Evolutionary conservation across 2,888 invertebrate species (phyloP), one percentile per base, ranked within the genome.

Genomic region (Pelosia muscerda): DNA sequence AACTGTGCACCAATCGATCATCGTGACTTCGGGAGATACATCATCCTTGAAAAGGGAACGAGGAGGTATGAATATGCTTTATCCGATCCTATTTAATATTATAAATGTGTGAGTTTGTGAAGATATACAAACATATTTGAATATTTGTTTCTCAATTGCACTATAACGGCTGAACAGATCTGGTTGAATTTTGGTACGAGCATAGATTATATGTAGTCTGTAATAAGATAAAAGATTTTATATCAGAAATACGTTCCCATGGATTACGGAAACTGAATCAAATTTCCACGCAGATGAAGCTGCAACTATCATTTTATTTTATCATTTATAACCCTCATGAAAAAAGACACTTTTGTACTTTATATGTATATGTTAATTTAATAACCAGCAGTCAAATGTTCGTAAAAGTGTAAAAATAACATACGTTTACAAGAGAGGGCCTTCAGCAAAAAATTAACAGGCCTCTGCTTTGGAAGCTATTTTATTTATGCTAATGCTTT

Each of bases 1-100:
- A 97, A 96, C 95, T 96, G 96, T 96, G 96, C 94, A 90, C 80
- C 83, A 79, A 89, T 92, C 82, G 19, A 38, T 69, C 84, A 72
- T 60, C 81, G 23, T 4, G 10, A 26, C 59, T 49, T 54, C 28
- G 9, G 68, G 72, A 70, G 61, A 49, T 60, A 34, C 62, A 87
- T 86, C 88, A 84, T 82, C 81, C 85, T 26, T 85, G 82, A 81
- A 86, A 72, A 74, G 68, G 23, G 68, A 76, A 28, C 76, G 69
- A 75, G 28, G 62, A 58, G 65, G 55, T 65, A 63, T 65, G 28
- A 42, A 26, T 26, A n/a, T 1, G n/a, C 22, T 57, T 28, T 26
- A 19, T 28, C n/a, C n/a, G n/a, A n/a, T n/a, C n/a, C n/a, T n/a
- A n/a, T n/a, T n/a, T n/a, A n/a, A n/a, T n/a, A n/a, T n/a, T n/a